Base-by-base conservation (phyloP, 2,113 vertebrate species). In the Odocoileus virginianus region DNA sequence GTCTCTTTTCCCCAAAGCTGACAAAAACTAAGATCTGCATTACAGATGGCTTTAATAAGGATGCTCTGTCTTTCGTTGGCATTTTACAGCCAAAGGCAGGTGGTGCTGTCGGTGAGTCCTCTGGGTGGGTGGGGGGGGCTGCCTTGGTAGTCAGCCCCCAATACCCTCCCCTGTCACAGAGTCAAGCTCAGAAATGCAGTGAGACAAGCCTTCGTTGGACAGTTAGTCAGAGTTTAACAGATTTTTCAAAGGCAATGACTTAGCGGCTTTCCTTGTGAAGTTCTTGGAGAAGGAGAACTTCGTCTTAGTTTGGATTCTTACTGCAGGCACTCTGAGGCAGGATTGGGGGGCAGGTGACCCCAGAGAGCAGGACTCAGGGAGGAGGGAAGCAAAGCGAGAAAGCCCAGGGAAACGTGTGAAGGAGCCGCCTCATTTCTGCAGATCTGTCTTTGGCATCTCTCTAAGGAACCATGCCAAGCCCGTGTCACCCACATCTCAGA, bases 1-100 rank as follows among this genome's bases (percentile, higher is more conserved):
- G 28, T 94, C 74, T 93, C 30, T 96, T 91, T 50, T n/a, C 27
- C 40, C 52, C 54, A 57, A 78, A 98, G 82, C 58, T 50, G 85
- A 60, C 91, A 82, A 86, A 96, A 86, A 92, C 28, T 40, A 27
- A 96, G 91, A 64, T 40, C 52, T 9, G 1, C 13, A 3, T 86
- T 95, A 96, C 74, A 76, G 40, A 57, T 78, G 25, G 27, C 45
- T 93, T 97, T 87, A 85, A 84, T 87, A 92, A 87, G 61, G 61
- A 52, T 50, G 54, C 23, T 30, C 50, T 61, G 13, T 40, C 52
- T 91, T 97, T 58, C 15, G n/a, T 93, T 74, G 67, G 58, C 36
- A 91, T 91, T 93, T 94, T 87, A 87, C 91, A 81, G 55, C 33
- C 82, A 55, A 82, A 79, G 60, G 19, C 25, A 60, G 55, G 4